A percentile compares a stretch with the other conserved stretches of the same genome.
Evolutionary conservation across 1,140 invertebrate genomes (phyloP).

Genomic region (Zaprionus taronus): DNA sequence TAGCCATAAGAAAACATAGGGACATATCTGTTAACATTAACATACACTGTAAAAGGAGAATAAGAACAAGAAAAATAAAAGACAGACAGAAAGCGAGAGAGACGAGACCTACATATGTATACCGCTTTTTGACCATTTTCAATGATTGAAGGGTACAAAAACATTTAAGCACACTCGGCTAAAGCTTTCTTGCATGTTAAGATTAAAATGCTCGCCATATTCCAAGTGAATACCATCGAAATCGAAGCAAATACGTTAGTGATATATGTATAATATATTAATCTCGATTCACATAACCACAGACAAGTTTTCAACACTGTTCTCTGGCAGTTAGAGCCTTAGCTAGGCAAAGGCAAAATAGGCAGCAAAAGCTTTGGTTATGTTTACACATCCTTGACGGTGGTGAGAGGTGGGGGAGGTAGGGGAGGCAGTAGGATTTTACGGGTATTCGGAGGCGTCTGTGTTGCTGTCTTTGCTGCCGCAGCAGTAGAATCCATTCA

Average conservation of each 20-base stretch:
- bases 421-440: not conserved
- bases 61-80: too few species aligned
- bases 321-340: not conserved
- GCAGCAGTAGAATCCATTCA: constrained; percentile 1
- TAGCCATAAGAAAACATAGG: too few species aligned
- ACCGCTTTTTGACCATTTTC: too few species aligned
- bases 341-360: not conserved
- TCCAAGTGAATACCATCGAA: not conserved
- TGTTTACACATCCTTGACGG: not conserved
- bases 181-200: too few species aligned
- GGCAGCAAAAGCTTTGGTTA: not conserved
- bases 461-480: too few species aligned
- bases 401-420: not conserved
- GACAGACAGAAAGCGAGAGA: too few species aligned
- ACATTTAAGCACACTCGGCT: too few species aligned
- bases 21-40: too few species aligned
- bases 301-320: not conserved
- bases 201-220: not conserved
- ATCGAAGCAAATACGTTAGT: not conserved
- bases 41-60: too few species aligned
- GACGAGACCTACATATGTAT: too few species aligned
- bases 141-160: too few species aligned
- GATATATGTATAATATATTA: not conserved
- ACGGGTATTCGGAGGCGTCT: not conserved
- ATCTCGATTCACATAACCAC: not conserved